These are phyloP conservation scores for Caenorhabditis doughertyi DNA, from an alignment of 2,888 invertebrate species.

Conservation along the genomic window DNA sequence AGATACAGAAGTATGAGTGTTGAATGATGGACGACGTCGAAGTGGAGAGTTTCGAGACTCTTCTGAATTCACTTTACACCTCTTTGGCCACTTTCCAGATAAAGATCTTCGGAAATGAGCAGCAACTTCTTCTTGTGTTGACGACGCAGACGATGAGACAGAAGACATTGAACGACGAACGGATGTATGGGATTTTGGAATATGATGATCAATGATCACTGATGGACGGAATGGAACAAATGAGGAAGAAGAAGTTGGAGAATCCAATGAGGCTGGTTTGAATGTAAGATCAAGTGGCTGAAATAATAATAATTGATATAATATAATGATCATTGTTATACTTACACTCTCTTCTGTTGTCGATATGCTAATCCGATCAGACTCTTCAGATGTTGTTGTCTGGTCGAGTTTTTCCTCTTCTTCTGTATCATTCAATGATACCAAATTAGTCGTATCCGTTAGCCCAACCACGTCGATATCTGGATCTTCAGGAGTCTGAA, in stretches of 20 bases:
- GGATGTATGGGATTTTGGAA: constrained; percentile 47
- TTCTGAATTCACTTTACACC: constrained; percentile 60
- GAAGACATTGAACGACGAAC: constrained; percentile 65
- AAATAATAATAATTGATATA: neutral
- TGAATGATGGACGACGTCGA: constrained; percentile 68
- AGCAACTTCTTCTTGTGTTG: constrained; percentile 60
- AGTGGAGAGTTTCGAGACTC: constrained; percentile 67
- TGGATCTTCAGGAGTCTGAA: constrained; percentile 48
- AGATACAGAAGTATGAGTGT: constrained; percentile 65
- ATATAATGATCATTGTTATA: neutral
- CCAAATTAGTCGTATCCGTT: constrained; percentile 58
- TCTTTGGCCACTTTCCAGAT: constrained; percentile 70
- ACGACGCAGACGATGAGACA: constrained; percentile 46
- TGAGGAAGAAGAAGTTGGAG: constrained; percentile 37
- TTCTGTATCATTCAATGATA: constrained; percentile 58
- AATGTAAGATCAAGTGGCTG: constrained; percentile 64
- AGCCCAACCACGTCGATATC: constrained; percentile 71
- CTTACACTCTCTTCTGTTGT: constrained; percentile 45
- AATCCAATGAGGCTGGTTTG: constrained; percentile 44
- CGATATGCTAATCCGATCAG: constrained; percentile 46
- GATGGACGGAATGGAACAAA: constrained; percentile 42
- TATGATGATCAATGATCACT: constrained; percentile 62
- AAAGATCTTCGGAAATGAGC: constrained; percentile 67
- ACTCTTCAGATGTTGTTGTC: constrained; percentile 34
- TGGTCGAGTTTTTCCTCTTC: constrained; percentile 53